Evolutionary conservation across 2,113 vertebrate species (phyloP), one percentile per base, ranked within the genome.

Genomic region (Solea senegalensis): DNA sequence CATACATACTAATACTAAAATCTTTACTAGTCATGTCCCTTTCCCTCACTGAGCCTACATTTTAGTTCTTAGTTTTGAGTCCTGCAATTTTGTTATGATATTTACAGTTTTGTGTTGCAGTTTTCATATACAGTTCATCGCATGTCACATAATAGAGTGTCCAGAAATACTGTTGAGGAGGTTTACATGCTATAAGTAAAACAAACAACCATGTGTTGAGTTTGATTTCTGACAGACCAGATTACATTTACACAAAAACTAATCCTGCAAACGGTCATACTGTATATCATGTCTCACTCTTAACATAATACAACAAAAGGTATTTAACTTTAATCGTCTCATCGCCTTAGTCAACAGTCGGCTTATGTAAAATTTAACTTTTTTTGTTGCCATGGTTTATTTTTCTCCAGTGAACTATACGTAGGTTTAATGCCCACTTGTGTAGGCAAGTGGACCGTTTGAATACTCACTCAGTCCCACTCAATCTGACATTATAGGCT

Each of bases 371-470:
- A 50, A 45, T 44, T 54, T 40, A 26, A 72, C 49, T 15, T 1
- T 51, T 49, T 5, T 21, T 11, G 27, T 48, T 46, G 12, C 9
- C 14, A 21, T 40, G 55, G 10, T 34, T 21, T 59, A n/a, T 11
- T 59, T 43, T 65, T 62, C 66, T 58, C 21, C 21, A 34, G 45
- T 2, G 4, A 10, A 3, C 41, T 44, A 51, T 0, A n/a, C 65
- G 60, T 46, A 45, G 80, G 56, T 59, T 75, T 54, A 13, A 71
- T 83, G 87, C 89, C 83, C 77, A 74, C 85, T 80, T 34, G 78
- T 82, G 87, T 86, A 51, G 82, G 85, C 82, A 74, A 71, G 77
- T 54, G 74, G 69, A 71, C 76, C 51, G 51, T 75, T 83, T 63
- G 72, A 39, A 74, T 3, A n/a, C 45, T 76, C 4, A 16, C 34